These are phyloP conservation scores for Lissocephala sabroskyi DNA, from an alignment of 2,888 invertebrate species.

Conservation along the genomic window DNA sequence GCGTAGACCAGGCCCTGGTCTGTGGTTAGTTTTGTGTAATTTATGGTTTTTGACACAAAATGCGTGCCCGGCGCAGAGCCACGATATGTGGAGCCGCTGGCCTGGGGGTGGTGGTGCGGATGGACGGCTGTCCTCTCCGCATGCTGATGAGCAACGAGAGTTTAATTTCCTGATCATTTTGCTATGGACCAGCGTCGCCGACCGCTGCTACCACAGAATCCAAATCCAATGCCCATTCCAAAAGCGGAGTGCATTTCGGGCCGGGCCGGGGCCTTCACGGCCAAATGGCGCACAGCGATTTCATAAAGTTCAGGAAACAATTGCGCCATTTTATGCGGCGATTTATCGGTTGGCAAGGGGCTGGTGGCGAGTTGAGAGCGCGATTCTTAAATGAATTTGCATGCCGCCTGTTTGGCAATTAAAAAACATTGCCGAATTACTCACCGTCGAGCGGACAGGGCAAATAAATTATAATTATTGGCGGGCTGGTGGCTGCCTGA, in stretches of 20 bases:
- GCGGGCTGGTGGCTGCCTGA: slow-evolving; percentile 14
- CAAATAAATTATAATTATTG: slow-evolving; percentile 64
- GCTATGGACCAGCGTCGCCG: slow-evolving; percentile 49
- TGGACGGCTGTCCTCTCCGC: slow-evolving; percentile 47
- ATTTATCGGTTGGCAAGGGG: slow-evolving; percentile 7
- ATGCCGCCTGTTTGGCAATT: slow-evolving; percentile 34
- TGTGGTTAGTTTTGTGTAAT: slow-evolving; percentile 50
- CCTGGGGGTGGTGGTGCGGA: slow-evolving; percentile 9
- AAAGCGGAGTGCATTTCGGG: too few species aligned
- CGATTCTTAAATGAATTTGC: slow-evolving; percentile 5
- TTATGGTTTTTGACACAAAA: slow-evolving; percentile 47
- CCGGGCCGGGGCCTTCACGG: too few species aligned
- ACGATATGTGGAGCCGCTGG: not conserved
- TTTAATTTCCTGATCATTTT: slow-evolving; percentile 69
- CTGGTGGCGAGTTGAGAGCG: slow-evolving; percentile 1
- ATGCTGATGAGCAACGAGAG: slow-evolving; percentile 52
- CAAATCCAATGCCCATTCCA: not conserved
- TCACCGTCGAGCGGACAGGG: slow-evolving; percentile 29
- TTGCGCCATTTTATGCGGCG: slow-evolving; percentile 46
- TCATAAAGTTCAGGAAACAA: slow-evolving; percentile 45
- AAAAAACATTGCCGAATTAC: slow-evolving; percentile 39
- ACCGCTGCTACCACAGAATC: slow-evolving; percentile 17
- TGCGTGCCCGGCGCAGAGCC: slow-evolving; percentile 15
- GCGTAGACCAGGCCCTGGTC: slow-evolving; percentile 4
- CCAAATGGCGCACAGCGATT: slow-evolving; percentile 7